These are phyloP conservation scores for Magallana ariakensis DNA, from an alignment of 1,140 invertebrate genomes.

Conservation along the genomic window DNA sequence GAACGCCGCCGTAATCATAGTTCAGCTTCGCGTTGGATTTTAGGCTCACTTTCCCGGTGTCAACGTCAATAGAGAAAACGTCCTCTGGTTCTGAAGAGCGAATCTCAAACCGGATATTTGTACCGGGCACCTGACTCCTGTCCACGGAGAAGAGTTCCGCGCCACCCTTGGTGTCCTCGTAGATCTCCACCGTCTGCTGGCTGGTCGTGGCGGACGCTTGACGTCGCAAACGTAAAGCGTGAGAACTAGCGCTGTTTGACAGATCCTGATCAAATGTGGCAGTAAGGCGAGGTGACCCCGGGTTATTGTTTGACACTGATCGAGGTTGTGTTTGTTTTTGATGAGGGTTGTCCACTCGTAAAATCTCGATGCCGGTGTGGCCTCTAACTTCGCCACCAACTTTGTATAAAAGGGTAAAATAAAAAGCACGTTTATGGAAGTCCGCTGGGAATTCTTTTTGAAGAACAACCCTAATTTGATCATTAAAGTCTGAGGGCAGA, in stretches of 20 bases:
- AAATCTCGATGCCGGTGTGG: neutral
- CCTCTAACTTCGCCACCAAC: neutral
- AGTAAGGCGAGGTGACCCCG: neutral
- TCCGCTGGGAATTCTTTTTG: neutral
- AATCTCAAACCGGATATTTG: constrained; percentile 1
- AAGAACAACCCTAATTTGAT: neutral
- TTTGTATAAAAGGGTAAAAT: constrained; percentile 30
- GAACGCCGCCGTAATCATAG: neutral
- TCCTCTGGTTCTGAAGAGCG: neutral
- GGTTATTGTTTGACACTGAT: constrained; percentile 24
- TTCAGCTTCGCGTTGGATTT: neutral
- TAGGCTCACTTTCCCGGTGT: constrained; percentile 6
- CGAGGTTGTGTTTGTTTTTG: neutral
- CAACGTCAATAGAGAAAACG: neutral
- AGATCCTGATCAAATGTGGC: constrained; percentile 8
- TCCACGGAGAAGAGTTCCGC: neutral
- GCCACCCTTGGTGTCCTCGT: neutral
- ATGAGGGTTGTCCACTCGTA: neutral
- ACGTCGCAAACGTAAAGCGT: neutral
- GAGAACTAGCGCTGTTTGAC: constrained; percentile 22
- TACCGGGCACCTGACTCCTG: neutral
- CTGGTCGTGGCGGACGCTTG: neutral
- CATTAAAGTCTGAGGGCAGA: neutral
- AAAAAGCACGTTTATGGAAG: neutral
- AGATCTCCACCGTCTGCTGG: neutral